Base-by-base conservation (phyloP, 2,797 vertebrate genomes). In the Diglossa cyanea region DNA sequence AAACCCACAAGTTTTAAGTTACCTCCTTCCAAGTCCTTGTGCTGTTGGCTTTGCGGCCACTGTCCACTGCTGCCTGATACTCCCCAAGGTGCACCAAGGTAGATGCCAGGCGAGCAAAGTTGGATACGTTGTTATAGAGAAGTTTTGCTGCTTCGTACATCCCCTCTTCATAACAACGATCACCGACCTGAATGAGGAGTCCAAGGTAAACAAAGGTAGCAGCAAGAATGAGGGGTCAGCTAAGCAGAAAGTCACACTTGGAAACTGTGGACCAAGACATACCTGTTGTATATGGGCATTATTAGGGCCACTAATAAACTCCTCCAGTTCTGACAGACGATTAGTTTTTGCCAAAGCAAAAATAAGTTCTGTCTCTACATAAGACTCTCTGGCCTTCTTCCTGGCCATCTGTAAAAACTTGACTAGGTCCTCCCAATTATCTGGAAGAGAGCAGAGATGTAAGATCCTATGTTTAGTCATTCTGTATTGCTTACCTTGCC, bases 341-440 rank as follows among this genome's bases (percentile, higher is more conserved):
- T 99, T 99, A 25, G 99, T 99, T 98, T 99, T 99, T 65, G 99
- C 99, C 97, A 99, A 95, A 53, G 99, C 99, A 94, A 99, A 99
- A 95, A 99, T 99, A 78, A 99, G 97, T 96, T 99, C 99, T 0
- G 99, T 99, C 95, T 99, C 99, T 50, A 99, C 98, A 0, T 99
- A 99, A 1, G 99, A 99, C 93, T 99, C 99, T 5, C 98, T 98
- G 78, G 98, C 98, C 96, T 99, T 99, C 96, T 99, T 99, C 78
- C 98, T 98, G 71, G 99, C 99, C 99, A 99, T 99, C 97, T 99
- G 98, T 92, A 99, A 97, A 95, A 99, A 99, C 96, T 99, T 99
- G 78, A 99, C 99, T 85, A 99, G 97, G 94, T 99, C 99, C 28
- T 99, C 99, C 99, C 99, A 99, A 96, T 99, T 99, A 95, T 98